A percentile compares a stretch with the other conserved stretches of the same genome.
Evolutionary conservation across 2,797 vertebrate genomes (phyloP).

Genomic region (Argyrosomus regius): DNA sequence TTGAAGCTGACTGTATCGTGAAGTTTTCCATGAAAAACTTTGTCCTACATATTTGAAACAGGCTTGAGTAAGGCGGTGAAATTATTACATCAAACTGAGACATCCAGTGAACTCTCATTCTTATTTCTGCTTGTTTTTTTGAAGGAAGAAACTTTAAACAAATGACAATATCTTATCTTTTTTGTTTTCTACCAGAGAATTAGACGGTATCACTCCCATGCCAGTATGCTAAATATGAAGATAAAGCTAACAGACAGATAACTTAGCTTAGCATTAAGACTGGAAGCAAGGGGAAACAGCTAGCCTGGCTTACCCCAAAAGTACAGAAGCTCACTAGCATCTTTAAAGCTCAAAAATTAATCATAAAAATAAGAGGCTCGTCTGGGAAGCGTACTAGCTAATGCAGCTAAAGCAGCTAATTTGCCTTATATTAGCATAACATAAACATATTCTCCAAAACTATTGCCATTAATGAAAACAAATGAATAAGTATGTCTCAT

Average conservation of each 20-base stretch:
- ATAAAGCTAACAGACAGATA: neutral
- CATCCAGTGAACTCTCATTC: slow-evolving; percentile 44
- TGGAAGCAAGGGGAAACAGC: neutral
- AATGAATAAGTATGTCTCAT: too few species aligned
- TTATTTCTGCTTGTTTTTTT: slow-evolving; percentile 31
- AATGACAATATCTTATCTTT: neutral
- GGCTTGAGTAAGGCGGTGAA: slow-evolving; percentile 67
- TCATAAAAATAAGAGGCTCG: neutral
- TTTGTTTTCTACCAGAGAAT: neutral
- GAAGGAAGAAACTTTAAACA: slow-evolving; percentile 38
- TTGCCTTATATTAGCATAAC: neutral
- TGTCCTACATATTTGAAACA: slow-evolving; percentile 68
- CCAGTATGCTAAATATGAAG: neutral
- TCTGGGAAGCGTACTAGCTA: neutral
- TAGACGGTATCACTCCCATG: neutral
- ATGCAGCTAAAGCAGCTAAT: neutral
- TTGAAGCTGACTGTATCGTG: slow-evolving; percentile 50
- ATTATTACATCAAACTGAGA: slow-evolving; percentile 79
- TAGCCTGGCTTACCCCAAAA: too few species aligned
- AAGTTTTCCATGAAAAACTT: slow-evolving; percentile 61
- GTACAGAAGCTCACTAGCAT: neutral
- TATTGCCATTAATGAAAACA: too few species aligned
- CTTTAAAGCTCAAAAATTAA: neutral
- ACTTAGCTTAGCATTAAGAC: neutral
- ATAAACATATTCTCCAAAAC: too few species aligned